Conservation (phyloP, 2,113 vertebrate genomes). For the Trinectes maculatus region DNA sequence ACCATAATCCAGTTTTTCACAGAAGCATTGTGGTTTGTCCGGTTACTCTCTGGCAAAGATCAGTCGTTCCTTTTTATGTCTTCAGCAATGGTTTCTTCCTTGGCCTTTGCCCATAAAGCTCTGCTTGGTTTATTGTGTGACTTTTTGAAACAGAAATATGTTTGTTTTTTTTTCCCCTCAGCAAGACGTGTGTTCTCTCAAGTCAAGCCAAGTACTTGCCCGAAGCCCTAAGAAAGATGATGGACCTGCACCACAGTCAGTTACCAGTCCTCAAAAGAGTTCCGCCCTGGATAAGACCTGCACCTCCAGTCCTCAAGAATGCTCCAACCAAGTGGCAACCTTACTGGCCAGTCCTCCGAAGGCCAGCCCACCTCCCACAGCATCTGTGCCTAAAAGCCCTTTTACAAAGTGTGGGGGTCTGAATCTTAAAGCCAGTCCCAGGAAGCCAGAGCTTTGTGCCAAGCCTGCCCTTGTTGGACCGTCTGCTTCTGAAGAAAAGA, state of each 20-base stretch:
- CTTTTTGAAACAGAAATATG: background rate
- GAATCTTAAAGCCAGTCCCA: conserved; percentile 48
- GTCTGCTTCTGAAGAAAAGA: conserved; percentile 69
- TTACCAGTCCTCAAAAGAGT: conserved; percentile 52
- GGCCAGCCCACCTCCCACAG: background rate
- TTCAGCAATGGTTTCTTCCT: no score
- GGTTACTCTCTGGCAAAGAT: no score
- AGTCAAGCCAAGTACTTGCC: conserved; percentile 38
- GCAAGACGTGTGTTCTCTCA: conserved; percentile 50
- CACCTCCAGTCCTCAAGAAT: conserved; percentile 44
- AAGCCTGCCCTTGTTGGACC: conserved; percentile 55
- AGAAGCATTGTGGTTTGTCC: no score
- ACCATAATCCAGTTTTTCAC: no score
- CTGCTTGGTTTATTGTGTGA: no score
- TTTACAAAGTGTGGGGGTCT: conserved; percentile 40
- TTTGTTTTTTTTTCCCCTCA: background rate
- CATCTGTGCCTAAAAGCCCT: conserved; percentile 35
- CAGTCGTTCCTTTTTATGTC: no score
- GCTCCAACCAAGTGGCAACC: conserved; percentile 8
- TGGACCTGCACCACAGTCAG: conserved; percentile 15
- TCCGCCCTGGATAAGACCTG: conserved; percentile 6
- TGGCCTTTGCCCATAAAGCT: no score
- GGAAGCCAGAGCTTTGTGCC: conserved; percentile 55
- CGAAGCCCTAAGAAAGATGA: conserved; percentile 70
- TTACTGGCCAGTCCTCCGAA: conserved; percentile 38